phyloP scores from a whole-genome alignment of 2,113 vertebrate species.

The Cyprinodon variegatus region DNA sequence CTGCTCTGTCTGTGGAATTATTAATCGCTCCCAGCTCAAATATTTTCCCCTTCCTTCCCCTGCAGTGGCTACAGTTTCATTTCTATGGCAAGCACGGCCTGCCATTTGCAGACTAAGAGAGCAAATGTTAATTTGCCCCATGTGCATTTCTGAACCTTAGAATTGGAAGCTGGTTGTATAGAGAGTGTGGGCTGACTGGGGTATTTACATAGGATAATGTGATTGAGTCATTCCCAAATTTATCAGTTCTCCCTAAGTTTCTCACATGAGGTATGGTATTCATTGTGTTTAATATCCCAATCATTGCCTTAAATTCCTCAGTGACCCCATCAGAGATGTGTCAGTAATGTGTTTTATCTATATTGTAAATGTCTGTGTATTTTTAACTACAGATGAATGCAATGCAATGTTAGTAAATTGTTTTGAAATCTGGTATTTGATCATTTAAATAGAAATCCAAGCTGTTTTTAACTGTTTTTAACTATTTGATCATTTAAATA shows the following conservation, averaged over 20 bases:
- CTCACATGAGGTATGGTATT: slow-evolving; percentile 39
- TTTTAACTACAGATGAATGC: slow-evolving; percentile 21
- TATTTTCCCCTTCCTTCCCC: slow-evolving; percentile 62
- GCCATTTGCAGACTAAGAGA: slow-evolving; percentile 80
- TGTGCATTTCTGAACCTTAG: slow-evolving; percentile 66
- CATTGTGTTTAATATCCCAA: slow-evolving; percentile 15
- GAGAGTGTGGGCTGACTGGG: slow-evolving; percentile 56
- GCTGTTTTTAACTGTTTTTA: not conserved
- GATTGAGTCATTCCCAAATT: slow-evolving; percentile 80
- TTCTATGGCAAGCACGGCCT: slow-evolving; percentile 75
- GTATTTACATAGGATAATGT: slow-evolving; percentile 83
- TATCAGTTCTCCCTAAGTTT: slow-evolving; percentile 55
- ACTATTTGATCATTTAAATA: not conserved
- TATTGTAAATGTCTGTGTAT: slow-evolving; percentile 32
- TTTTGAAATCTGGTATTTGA: slow-evolving; percentile 20
- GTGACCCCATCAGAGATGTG: slow-evolving; percentile 25
- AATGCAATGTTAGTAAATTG: slow-evolving; percentile 3
- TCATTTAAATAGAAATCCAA: too few species aligned
- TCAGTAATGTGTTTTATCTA: slow-evolving; percentile 25
- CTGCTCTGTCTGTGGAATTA: slow-evolving; percentile 69
- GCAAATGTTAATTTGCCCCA: slow-evolving; percentile 82
- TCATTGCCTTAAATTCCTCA: slow-evolving; percentile 41
- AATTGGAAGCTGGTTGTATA: slow-evolving; percentile 58
- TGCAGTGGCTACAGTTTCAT: slow-evolving; percentile 65
- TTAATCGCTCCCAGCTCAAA: slow-evolving; percentile 71